Evolutionary conservation across 2,113 vertebrate species (phyloP), one percentile per base, ranked within the genome.

Genomic region (Otus sunia): DNA sequence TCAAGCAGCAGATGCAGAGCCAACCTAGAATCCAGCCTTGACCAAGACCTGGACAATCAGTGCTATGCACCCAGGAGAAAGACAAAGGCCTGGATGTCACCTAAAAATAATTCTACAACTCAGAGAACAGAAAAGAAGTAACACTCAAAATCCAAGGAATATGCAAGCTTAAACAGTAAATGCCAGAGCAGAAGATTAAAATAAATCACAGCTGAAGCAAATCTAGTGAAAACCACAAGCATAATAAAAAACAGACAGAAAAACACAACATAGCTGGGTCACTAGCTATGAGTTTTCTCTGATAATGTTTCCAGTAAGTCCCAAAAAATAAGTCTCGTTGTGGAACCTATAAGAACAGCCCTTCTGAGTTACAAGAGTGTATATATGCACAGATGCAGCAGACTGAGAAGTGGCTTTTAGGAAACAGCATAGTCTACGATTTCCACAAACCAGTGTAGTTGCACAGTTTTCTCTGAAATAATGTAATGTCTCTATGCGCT

Each of bases 211-310:
- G 12, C 85, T 90, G 95, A 90, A 82, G 86, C 78, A 93, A 87
- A 91, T 84, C 72, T 78, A 82, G 30, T 23, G 85, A 88, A 97
- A 97, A 96, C 96, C 39, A 62, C 90, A 95, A 79, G 90, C 67
- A 67, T 97, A 98, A 98, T 96, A 95, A 96, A 97, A 97, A 81
- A 8, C 94, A 97, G 95, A 95, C 94, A 92, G 90, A 89, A 96
- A 97, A 98, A 94, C 88, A 78, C 95, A 95, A 43, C 9, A 1
- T 34, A 68, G 83, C 88, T 86, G 91, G 86, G 91, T 92, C 36
- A 50, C 88, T 37, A 86, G 90, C 96, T 94, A 95, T 0, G 37
- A 95, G 86, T 88, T 94, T 71, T 84, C 68, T 53, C 78, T 79
- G 76, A 69, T 76, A 86, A 92, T 80, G 55, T 50, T 97, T 96